Percentiles rank a stretch among this genome's conserved stretches.
Evolutionary conservation across 2,797 vertebrate species (phyloP).

Genomic region (Falco berigora): DNA sequence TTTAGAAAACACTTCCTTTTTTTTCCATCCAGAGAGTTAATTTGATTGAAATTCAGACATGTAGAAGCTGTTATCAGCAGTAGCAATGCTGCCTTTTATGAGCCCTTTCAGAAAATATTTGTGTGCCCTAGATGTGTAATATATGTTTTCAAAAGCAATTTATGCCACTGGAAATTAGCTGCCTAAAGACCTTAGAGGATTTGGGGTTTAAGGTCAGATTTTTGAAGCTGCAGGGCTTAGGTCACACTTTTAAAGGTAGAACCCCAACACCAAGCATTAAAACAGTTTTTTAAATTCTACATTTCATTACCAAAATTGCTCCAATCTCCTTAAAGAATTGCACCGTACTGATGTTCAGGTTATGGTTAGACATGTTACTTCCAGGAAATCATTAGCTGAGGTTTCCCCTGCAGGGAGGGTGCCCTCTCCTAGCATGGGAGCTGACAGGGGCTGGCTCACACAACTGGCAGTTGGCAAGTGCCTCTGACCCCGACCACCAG

Average conservation of each 20-base stretch:
- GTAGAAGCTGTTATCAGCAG: background rate
- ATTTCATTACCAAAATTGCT: background rate
- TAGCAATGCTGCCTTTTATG: background rate
- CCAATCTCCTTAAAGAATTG: background rate
- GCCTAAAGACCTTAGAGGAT: background rate
- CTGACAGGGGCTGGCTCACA: background rate
- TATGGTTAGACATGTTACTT: background rate
- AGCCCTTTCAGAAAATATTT: background rate
- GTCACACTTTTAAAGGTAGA: background rate
- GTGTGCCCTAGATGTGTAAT: background rate
- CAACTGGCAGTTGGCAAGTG: background rate
- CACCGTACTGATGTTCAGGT: background rate
- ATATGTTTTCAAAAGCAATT: background rate
- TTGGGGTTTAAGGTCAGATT: background rate
- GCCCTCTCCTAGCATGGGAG: background rate
- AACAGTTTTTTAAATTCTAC: background rate
- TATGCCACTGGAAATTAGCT: background rate
- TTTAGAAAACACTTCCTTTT: background rate
- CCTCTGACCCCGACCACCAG: rapidly evolving
- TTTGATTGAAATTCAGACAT: background rate
- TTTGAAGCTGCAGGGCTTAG: background rate
- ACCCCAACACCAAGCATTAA: background rate
- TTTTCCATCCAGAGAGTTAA: background rate
- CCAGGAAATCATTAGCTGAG: background rate
- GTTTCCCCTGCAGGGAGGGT: rapidly evolving